Conservation (phyloP, 2,888 invertebrate genomes). For the Eilema griseolum region DNA sequence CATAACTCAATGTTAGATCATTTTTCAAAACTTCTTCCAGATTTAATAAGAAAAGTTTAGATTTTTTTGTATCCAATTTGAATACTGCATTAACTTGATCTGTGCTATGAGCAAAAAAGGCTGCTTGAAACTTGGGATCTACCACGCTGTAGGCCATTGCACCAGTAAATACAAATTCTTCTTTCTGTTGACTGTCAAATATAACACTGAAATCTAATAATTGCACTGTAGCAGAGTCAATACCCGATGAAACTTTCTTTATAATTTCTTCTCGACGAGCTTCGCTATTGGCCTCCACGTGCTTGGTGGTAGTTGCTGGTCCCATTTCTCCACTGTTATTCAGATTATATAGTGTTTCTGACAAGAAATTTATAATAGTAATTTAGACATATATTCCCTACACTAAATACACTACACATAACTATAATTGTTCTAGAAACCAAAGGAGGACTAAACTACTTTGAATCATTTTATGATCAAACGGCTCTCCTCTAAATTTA, state of each 20-base stretch:
- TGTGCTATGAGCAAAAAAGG: slow-evolving; percentile 76
- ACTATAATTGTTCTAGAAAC: too few relatives aligned
- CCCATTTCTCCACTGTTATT: slow-evolving; percentile 47
- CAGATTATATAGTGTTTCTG: slow-evolving; percentile 66
- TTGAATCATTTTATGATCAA: too few relatives aligned
- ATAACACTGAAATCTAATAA: slow-evolving; percentile 84
- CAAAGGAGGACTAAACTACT: too few relatives aligned
- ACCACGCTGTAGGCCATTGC: slow-evolving; percentile 85
- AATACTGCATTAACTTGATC: slow-evolving; percentile 81
- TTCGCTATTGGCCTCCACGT: slow-evolving; percentile 75
- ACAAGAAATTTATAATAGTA: slow-evolving; percentile 26
- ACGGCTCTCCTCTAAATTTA: too few relatives aligned
- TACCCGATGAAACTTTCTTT: slow-evolving; percentile 84
- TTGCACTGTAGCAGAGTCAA: slow-evolving; percentile 80
- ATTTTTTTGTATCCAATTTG: slow-evolving; percentile 66
- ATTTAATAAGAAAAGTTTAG: slow-evolving; percentile 83
- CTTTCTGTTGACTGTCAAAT: slow-evolving; percentile 83
- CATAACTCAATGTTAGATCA: slow-evolving; percentile 79
- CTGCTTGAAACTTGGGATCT: slow-evolving; percentile 84
- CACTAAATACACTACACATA: too few relatives aligned
- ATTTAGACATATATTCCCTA: too few relatives aligned
- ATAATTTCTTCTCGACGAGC: slow-evolving; percentile 83
- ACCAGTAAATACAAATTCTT: slow-evolving; percentile 82
- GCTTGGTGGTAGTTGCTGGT: slow-evolving; percentile 60
- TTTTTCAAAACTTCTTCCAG: slow-evolving; percentile 84